These are phyloP conservation scores for Thalpophila matura DNA, from an alignment of 2,888 invertebrate species.

Conservation along the genomic window DNA sequence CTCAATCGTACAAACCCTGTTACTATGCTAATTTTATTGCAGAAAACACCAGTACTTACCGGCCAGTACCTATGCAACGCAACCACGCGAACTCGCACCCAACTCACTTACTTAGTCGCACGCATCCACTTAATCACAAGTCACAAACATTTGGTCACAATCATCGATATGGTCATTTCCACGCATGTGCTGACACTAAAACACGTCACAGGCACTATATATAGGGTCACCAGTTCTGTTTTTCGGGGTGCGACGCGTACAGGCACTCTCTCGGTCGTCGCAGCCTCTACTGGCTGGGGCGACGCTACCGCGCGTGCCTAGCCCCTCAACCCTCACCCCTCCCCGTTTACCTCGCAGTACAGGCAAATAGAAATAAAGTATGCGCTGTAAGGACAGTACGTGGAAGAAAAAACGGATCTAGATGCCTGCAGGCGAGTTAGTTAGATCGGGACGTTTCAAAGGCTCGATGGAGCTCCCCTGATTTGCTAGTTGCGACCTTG, in stretches of 20 bases:
- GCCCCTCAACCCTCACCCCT: constrained; percentile 74
- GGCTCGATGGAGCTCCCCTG: constrained; percentile 44
- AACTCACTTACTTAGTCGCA: constrained; percentile 72
- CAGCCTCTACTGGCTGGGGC: constrained; percentile 89
- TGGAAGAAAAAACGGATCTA: constrained; percentile 82
- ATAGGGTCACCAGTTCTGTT: constrained; percentile 75
- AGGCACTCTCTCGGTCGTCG: constrained; percentile 76
- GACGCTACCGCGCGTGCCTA: constrained; percentile 88
- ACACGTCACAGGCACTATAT: constrained; percentile 86
- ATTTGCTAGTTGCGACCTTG: constrained; percentile 46
- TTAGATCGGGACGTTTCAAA: constrained; percentile 59
- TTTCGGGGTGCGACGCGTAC: constrained; percentile 69
- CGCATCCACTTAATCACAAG: constrained; percentile 80
- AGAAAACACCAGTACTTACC: constrained; percentile 79
- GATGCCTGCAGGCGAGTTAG: constrained; percentile 74
- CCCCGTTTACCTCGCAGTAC: constrained; percentile 84
- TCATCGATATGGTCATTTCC: constrained; percentile 75
- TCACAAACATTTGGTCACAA: constrained; percentile 76
- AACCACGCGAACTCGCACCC: constrained; percentile 74
- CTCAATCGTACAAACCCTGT: constrained; percentile 53
- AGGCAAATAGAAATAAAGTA: constrained; percentile 90
- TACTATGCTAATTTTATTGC: constrained; percentile 76
- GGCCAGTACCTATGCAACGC: constrained; percentile 74
- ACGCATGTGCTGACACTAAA: constrained; percentile 79
- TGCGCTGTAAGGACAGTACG: constrained; percentile 86